Evolutionary conservation across 1,140 invertebrate genomes (phyloP).

Genomic region (Diploscapter pachys): DNA sequence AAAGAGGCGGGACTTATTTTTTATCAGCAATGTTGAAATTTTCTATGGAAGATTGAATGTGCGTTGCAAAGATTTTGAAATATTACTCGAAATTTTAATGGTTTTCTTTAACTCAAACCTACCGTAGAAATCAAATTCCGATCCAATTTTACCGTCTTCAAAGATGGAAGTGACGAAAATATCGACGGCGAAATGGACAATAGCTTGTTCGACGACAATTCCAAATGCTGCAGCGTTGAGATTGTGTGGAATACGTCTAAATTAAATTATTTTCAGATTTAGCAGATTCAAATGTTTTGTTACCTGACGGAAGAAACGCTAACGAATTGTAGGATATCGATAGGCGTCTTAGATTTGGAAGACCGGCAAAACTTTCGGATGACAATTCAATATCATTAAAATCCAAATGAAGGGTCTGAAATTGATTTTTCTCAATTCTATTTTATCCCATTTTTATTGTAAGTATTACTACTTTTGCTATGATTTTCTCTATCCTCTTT

Average conservation of each 20-base stretch:
- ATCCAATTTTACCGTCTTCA: slow-evolving; percentile 13
- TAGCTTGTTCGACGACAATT: slow-evolving; percentile 26
- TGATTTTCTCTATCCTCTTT: no score
- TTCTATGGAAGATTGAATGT: no score
- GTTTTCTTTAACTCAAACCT: background rate
- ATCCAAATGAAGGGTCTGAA: background rate
- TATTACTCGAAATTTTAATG: no score
- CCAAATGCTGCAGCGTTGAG: slow-evolving; percentile 7
- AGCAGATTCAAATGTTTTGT: no score
- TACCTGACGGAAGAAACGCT: slow-evolving; percentile 14
- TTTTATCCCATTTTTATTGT: background rate
- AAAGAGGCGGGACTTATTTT: no score
- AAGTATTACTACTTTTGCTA: no score
- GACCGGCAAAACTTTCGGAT: background rate
- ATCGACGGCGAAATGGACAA: slow-evolving; percentile 22
- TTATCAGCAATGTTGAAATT: no score
- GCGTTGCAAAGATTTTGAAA: no score
- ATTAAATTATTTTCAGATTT: no score
- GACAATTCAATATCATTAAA: background rate
- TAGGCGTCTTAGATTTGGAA: slow-evolving; percentile 25
- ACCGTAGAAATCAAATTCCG: slow-evolving; percentile 21
- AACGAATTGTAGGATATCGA: slow-evolving; percentile 21
- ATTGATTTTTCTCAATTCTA: background rate
- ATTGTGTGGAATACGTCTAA: slow-evolving; percentile 15
- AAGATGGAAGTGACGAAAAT: slow-evolving; percentile 6